A percentile compares a stretch with the other conserved stretches of the same genome.
phyloP scores from a whole-genome alignment of 2,797 vertebrate genomes.

The Dendrocincla fuliginosa region DNA sequence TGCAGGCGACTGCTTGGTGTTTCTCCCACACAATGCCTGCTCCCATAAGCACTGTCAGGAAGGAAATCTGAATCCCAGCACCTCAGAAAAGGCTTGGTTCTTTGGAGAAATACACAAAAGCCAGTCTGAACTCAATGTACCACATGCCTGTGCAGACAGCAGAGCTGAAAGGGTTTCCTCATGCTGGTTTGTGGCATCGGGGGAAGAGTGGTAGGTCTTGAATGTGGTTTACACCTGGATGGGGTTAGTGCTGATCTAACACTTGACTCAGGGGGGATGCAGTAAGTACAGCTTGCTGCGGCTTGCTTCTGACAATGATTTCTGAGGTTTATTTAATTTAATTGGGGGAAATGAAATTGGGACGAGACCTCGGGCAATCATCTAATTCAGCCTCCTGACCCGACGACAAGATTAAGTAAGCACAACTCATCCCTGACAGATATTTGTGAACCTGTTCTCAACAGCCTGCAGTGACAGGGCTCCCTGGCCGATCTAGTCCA shows the following conservation, averaged over 20 bases:
- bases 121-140: neutral
- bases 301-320: slow-evolving; percentile 30
- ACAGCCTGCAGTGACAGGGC: slow-evolving; percentile 27
- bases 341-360: slow-evolving; percentile 50
- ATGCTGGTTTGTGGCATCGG: neutral
- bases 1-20: neutral
- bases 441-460: slow-evolving; percentile 43
- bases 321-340: slow-evolving; percentile 61
- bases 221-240: neutral
- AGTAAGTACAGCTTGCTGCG: neutral
- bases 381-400: slow-evolving; percentile 55
- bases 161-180: neutral
- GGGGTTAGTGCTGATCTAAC: neutral
- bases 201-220: neutral
- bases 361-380: neutral
- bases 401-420: slow-evolving; percentile 21
- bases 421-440: slow-evolving; percentile 51
- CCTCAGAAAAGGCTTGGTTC: neutral
- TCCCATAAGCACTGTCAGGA: neutral
- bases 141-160: neutral
- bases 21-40: neutral
- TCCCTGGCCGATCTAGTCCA: slow-evolving; percentile 17
- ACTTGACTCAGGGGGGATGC: neutral
- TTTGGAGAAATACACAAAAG: neutral
- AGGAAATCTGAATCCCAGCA: neutral